Percentiles rank a stretch among this genome's conserved stretches.
Evolutionary conservation across 2,113 vertebrate species (phyloP).

Genomic region (Zosterops hypoxanthus): DNA sequence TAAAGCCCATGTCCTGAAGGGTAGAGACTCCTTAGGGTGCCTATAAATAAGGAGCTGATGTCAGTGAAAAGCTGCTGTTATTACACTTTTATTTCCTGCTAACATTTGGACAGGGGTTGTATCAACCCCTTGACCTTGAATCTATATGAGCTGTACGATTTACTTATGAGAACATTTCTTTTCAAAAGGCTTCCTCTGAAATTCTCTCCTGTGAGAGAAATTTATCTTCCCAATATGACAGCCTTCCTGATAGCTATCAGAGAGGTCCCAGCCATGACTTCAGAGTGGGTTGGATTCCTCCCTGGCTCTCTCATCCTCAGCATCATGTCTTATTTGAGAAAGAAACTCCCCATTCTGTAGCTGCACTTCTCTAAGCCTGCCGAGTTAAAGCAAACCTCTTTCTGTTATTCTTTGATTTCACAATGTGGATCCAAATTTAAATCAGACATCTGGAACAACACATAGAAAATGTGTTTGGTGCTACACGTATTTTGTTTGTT

Average conservation of each 20-base stretch:
- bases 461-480: background rate
- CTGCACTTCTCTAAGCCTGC: background rate
- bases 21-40: background rate
- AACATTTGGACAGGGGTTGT: conserved; percentile 30
- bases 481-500: background rate
- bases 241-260: conserved; percentile 1
- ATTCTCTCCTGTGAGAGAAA: conserved; percentile 35
- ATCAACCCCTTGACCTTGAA: conserved; percentile 35
- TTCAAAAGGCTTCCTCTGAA: conserved; percentile 42
- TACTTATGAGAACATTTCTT: conserved; percentile 38
- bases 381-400: background rate
- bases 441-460: background rate
- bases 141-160: conserved; percentile 28
- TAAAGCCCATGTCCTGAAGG: background rate
- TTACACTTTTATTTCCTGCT: conserved; percentile 56
- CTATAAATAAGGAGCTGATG: conserved; percentile 49
- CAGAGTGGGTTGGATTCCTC: background rate
- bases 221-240: conserved; percentile 36
- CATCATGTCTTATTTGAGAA: background rate
- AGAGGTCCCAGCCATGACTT: background rate
- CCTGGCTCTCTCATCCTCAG: background rate
- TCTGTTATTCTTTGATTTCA: background rate
- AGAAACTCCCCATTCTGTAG: background rate
- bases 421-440: background rate
- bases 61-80: conserved; percentile 43